Evolutionary conservation across 2,888 invertebrate genomes (phyloP), one percentile per base, ranked within the genome.

Genomic region (Megalurothrips usitatus): DNA sequence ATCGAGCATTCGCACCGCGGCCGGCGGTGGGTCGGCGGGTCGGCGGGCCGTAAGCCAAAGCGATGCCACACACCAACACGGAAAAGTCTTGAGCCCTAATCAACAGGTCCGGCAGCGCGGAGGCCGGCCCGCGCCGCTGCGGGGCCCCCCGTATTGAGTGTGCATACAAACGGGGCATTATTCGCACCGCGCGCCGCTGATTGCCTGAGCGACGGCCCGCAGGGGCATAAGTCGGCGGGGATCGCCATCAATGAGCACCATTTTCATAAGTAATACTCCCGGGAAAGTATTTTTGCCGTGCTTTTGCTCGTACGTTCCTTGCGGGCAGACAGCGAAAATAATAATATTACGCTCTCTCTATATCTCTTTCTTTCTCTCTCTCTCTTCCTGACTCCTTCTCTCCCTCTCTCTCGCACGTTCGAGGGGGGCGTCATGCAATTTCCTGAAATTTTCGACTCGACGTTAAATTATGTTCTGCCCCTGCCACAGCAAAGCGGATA

Each of bases 231-330:
- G 68, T 75, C 68, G 68, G 23, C 68, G 68, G 68, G 26, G 68
- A 75, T 75, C 23, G 23, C 68, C 68, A 75, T 75, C 68, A 68
- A 23, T 75, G 68, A 12, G 68, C 58, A 58, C 68, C 23, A 2
- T 75, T 75, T 75, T 26, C 68, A 75, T 75, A 26, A 75, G 68
- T 75, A 75, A 75, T 75, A 43, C 34, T 75, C 68, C 58, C 14
- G 0, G 17, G 17, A 75, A 75, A 75, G 23, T 26, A 26, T 26
- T 43, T 43, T 43, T 43, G 34, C 26, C 23, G 6, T 26, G 68
- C 68, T 75, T 75, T 75, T 75, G 68, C 23, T 75, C 68, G 68
- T 75, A 75, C 23, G 26, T 75, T 12, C 23, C n/a, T n/a, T 8
- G 23, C 23, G 23, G 68, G 68, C 3, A 75, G 68, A 75, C 68